phyloP scores from a whole-genome alignment of 1,140 invertebrate species.

The Paracyclopina nana region DNA sequence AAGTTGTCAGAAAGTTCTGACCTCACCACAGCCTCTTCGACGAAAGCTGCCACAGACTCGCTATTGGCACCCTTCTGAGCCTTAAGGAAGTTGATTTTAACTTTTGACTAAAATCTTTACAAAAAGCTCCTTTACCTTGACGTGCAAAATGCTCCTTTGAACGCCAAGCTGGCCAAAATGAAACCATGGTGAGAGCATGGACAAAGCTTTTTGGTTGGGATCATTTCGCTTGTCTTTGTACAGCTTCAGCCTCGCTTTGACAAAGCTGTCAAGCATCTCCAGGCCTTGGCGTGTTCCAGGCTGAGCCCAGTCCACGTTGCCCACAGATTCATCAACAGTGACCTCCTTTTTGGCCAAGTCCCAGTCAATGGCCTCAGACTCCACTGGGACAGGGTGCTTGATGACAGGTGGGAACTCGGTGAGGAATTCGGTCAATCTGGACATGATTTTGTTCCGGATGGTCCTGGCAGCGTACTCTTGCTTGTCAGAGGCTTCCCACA shows the following conservation, averaged over 20 bases:
- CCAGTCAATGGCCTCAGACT: conserved; percentile 24
- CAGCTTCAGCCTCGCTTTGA: conserved; percentile 40
- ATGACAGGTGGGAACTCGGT: conserved; percentile 63
- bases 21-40: conserved; percentile 68
- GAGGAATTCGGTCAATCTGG: conserved; percentile 30
- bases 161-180: conserved; percentile 64
- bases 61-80: conserved; percentile 35
- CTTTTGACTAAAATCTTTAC: too few relatives aligned
- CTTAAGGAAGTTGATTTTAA: too few relatives aligned
- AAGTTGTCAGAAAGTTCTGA: conserved; percentile 75
- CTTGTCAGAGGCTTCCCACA: conserved; percentile 67
- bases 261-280: conserved; percentile 44
- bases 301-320: conserved; percentile 46
- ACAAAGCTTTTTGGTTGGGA: conserved; percentile 46
- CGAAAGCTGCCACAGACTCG: conserved; percentile 50
- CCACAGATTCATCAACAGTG: conserved; percentile 44
- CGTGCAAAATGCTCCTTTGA: conserved; percentile 53
- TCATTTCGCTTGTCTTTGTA: conserved; percentile 57
- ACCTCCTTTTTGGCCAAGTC: conserved; percentile 30
- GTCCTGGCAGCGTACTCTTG: conserved; percentile 67
- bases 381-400: conserved; percentile 40
- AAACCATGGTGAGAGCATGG: conserved; percentile 73
- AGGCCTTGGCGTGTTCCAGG: conserved; percentile 51
- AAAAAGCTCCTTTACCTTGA: too few relatives aligned
- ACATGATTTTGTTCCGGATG: conserved; percentile 34